phyloP scores from a whole-genome alignment of 2,113 vertebrate genomes.

The Aix galericulata region DNA sequence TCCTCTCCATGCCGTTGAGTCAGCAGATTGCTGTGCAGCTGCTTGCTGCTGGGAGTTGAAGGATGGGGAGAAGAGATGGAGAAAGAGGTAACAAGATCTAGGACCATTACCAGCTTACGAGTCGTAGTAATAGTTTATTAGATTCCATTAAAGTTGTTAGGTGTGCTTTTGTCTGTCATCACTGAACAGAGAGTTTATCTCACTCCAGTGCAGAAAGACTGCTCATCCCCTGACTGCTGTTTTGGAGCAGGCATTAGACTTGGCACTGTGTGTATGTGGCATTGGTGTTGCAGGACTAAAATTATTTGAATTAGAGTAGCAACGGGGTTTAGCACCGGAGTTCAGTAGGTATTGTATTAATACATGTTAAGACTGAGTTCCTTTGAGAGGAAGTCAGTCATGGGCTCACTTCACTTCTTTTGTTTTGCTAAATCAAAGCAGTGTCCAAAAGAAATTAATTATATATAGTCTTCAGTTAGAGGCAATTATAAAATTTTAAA shows the following conservation, averaged over 20 bases:
- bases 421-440: neutral
- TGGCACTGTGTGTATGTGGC: neutral
- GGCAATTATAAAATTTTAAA: neutral
- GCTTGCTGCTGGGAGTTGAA: neutral
- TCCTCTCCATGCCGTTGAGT: neutral
- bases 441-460: neutral
- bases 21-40: neutral
- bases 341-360: neutral
- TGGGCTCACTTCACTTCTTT: neutral
- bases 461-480: neutral
- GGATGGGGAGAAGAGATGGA: neutral
- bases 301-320: neutral
- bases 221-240: neutral
- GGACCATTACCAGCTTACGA: neutral
- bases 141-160: neutral
- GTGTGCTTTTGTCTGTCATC: neutral
- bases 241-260: neutral
- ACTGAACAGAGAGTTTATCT: neutral
- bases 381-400: neutral
- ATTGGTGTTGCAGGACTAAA: neutral
- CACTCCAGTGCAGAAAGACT: neutral
- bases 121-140: neutral
- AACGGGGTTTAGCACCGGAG: neutral
- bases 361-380: neutral
- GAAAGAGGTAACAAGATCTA: neutral